Evolutionary conservation across 1,140 invertebrate genomes (phyloP).

Genomic region (Heliconius hermathena): DNA sequence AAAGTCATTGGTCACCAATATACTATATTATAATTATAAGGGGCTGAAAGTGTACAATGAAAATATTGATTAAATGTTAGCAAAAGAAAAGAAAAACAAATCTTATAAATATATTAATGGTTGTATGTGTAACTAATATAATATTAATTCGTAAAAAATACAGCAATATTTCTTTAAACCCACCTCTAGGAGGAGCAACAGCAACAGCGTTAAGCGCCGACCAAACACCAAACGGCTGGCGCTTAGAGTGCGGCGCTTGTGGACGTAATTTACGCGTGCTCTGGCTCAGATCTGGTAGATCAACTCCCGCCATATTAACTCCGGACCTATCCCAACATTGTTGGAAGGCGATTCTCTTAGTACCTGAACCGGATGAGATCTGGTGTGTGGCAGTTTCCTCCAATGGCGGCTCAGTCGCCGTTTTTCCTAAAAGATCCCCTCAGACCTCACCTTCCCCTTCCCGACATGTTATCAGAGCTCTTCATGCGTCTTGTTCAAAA

Average conservation of each 20-base stretch:
- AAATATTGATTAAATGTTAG: too few species aligned
- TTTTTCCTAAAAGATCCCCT: conserved; percentile 58
- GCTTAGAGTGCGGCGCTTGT: conserved; percentile 68
- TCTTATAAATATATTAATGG: too few species aligned
- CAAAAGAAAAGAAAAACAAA: too few species aligned
- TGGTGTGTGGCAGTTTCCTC: conserved; percentile 62
- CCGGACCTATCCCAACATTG: conserved; percentile 63
- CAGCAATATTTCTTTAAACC: background rate
- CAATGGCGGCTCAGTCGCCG: conserved; percentile 57
- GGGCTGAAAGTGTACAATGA: too few species aligned
- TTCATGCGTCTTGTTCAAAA: conserved; percentile 38
- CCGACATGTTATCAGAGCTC: conserved; percentile 55
- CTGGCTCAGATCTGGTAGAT: conserved; percentile 53
- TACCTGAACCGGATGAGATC: conserved; percentile 61
- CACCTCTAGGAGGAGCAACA: conserved; percentile 57
- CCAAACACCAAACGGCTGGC: conserved; percentile 55
- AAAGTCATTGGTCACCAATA: too few species aligned
- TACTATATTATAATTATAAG: too few species aligned
- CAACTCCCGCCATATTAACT: conserved; percentile 49
- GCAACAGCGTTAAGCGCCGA: conserved; percentile 58
- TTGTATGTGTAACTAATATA: too few species aligned
- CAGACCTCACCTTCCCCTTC: conserved; percentile 57
- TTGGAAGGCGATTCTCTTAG: conserved; percentile 59
- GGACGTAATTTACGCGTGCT: conserved; percentile 59
- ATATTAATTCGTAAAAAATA: background rate